Percentiles rank a stretch among this genome's conserved stretches.
These are phyloP conservation scores for Pammene fasciana DNA, from an alignment of 2,888 invertebrate genomes.

Conservation along the genomic window DNA sequence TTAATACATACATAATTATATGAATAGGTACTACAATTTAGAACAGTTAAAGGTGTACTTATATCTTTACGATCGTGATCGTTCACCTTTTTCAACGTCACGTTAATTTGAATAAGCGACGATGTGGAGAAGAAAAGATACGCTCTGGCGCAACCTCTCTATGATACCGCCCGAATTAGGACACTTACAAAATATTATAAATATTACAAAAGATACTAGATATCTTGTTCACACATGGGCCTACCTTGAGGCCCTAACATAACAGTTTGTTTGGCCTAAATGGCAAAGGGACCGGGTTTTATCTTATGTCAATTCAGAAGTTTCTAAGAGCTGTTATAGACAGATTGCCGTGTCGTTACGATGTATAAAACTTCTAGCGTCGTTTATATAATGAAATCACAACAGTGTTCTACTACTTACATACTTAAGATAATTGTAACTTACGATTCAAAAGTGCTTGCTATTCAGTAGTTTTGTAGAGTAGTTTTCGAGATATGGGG, in stretches of 20 bases:
- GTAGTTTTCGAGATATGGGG: too few relatives aligned
- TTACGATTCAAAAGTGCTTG: too few relatives aligned
- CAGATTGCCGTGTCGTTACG: constrained; percentile 15
- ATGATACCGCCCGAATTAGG: constrained; percentile 61
- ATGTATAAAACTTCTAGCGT: background rate
- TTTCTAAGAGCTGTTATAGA: constrained; percentile 31
- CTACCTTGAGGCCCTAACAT: constrained; percentile 68
- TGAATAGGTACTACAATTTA: too few relatives aligned
- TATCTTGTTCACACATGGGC: constrained; percentile 48
- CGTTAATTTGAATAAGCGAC: constrained; percentile 57
- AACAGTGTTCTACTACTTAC: background rate
- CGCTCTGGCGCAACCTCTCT: constrained; percentile 58
- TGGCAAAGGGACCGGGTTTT: constrained; percentile 69
- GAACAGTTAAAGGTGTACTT: too few relatives aligned
- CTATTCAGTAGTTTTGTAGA: too few relatives aligned
- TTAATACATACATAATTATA: too few relatives aligned
- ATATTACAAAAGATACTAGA: constrained; percentile 65
- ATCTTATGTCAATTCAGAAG: constrained; percentile 69
- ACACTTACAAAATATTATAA: constrained; percentile 81
- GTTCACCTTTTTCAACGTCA: constrained; percentile 43
- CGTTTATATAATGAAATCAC: background rate
- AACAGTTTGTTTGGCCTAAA: constrained; percentile 76
- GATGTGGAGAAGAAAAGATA: constrained; percentile 52
- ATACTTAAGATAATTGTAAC: too few relatives aligned
- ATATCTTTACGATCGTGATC: background rate